A percentile compares a stretch with the other conserved stretches of the same genome.
Conservation (phyloP, 1,140 invertebrate species). For the Battus philenor region DNA sequence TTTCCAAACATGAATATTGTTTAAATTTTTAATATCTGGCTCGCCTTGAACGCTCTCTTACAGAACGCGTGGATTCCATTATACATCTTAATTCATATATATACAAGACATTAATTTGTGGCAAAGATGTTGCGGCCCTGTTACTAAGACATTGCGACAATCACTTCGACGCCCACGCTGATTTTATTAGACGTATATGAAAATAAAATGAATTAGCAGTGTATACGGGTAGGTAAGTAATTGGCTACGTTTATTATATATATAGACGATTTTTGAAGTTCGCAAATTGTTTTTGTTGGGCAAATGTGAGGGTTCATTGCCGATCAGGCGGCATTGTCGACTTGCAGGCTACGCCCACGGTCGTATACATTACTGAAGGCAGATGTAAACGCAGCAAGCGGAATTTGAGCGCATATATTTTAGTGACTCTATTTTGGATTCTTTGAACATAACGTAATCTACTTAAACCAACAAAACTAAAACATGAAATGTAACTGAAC, state of each 20-base stretch:
- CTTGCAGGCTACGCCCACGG: constrained; percentile 12
- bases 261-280: constrained; percentile 19
- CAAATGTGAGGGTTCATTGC: constrained; percentile 66
- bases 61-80: constrained; percentile 54
- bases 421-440: too few relatives aligned
- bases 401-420: too few relatives aligned
- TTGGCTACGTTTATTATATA: too few relatives aligned
- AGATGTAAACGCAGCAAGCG: too few relatives aligned
- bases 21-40: constrained; percentile 60
- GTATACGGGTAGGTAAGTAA: not conserved
- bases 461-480: too few relatives aligned
- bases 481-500: too few relatives aligned
- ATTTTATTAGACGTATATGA: constrained; percentile 10
- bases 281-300: constrained; percentile 63
- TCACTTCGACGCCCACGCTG: constrained; percentile 32
- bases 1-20: constrained; percentile 57
- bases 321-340: constrained; percentile 39
- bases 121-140: constrained; percentile 33
- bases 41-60: constrained; percentile 52
- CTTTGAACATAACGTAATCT: too few relatives aligned
- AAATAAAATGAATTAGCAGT: constrained; percentile 14
- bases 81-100: constrained; percentile 33
- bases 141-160: constrained; percentile 34
- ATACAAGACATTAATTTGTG: constrained; percentile 39
- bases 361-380: not conserved